phyloP scores from a whole-genome alignment of 2,888 invertebrate genomes.

The Eupithecia subumbrata region DNA sequence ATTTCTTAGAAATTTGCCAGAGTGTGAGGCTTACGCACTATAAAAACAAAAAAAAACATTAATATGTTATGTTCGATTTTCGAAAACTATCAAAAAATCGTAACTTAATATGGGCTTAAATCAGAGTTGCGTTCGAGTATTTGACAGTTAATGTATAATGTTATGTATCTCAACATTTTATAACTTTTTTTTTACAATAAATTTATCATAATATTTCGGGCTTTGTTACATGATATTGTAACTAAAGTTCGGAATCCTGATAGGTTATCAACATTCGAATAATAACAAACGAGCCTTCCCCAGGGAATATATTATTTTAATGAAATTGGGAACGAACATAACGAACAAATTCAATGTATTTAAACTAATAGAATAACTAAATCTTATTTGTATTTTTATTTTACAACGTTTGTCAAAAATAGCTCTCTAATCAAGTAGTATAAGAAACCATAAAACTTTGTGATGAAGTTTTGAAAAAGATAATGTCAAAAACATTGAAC shows the following conservation, averaged over 20 bases:
- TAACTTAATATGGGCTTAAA: too few relatives aligned
- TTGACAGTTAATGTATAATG: too few relatives aligned
- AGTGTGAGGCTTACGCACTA: too few relatives aligned
- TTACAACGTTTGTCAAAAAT: background rate
- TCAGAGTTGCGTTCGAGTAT: too few relatives aligned
- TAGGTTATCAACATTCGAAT: slow-evolving; percentile 1
- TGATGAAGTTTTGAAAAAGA: background rate
- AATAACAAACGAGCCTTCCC: background rate
- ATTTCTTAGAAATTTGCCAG: too few relatives aligned
- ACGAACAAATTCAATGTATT: background rate
- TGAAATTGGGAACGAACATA: background rate
- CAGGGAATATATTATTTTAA: background rate
- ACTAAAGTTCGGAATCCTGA: background rate
- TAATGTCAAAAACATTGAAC: background rate
- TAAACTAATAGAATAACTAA: background rate
- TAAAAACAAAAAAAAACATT: too few relatives aligned
- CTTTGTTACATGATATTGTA: background rate
- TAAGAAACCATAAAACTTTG: background rate
- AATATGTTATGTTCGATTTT: too few relatives aligned
- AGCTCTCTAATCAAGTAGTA: background rate
- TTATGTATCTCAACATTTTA: background rate
- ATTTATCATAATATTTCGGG: background rate
- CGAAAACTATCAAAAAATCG: too few relatives aligned
- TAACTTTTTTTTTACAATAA: background rate
- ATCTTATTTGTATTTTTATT: background rate